Evolutionary conservation across 2,888 invertebrate genomes (phyloP).

Genomic region (Drosophila atroscutellata): DNA sequence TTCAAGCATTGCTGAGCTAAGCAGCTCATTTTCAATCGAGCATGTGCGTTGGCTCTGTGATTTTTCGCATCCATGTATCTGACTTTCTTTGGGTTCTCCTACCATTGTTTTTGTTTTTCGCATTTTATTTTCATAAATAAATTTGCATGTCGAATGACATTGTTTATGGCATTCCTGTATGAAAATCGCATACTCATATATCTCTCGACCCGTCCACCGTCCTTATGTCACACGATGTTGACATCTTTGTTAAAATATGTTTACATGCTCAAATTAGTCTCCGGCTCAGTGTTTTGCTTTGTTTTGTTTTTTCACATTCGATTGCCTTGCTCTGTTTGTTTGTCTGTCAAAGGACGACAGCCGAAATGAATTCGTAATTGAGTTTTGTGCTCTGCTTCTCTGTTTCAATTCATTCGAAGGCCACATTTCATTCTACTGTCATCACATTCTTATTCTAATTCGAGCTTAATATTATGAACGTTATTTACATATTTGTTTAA

Average conservation of each 20-base stretch:
- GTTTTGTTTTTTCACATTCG: slow-evolving; percentile 22
- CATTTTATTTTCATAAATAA: slow-evolving; percentile 79
- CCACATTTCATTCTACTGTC: slow-evolving; percentile 21
- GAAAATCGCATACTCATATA: slow-evolving; percentile 53
- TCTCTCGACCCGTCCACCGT: slow-evolving; percentile 39
- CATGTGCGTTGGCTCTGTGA: slow-evolving; percentile 66
- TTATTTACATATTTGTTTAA: slow-evolving; percentile 21
- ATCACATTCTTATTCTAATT: slow-evolving; percentile 46
- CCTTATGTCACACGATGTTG: slow-evolving; percentile 76
- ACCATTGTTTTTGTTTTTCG: slow-evolving; percentile 28
- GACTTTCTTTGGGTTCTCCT: slow-evolving; percentile 13
- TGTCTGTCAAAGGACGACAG: slow-evolving; percentile 66
- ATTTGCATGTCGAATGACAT: slow-evolving; percentile 81
- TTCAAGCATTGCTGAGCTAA: slow-evolving; percentile 68
- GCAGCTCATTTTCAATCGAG: slow-evolving; percentile 76
- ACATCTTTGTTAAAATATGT: slow-evolving; percentile 81
- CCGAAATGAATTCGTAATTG: slow-evolving; percentile 81
- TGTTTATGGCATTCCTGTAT: slow-evolving; percentile 80
- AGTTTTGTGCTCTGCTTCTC: slow-evolving; percentile 57
- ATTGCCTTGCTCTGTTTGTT: slow-evolving; percentile 24
- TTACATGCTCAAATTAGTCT: slow-evolving; percentile 78
- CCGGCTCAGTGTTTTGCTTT: slow-evolving; percentile 16
- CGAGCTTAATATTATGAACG: slow-evolving; percentile 53
- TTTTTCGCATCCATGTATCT: slow-evolving; percentile 62
- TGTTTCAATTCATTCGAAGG: slow-evolving; percentile 6